These are phyloP conservation scores for Ophion costatus DNA, from an alignment of 2,888 invertebrate species.

Conservation along the genomic window DNA sequence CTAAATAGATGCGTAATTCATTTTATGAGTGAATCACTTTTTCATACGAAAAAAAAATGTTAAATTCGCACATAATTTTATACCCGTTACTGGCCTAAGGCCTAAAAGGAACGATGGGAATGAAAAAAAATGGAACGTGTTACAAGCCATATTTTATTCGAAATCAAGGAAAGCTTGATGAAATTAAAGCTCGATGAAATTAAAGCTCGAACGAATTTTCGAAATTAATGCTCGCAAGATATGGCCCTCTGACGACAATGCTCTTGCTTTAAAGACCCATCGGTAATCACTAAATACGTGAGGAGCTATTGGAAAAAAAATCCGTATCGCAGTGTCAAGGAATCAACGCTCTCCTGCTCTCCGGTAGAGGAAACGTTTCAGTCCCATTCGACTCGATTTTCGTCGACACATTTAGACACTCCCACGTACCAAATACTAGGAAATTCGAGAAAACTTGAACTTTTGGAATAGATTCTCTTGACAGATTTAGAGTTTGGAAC, in stretches of 20 bases:
- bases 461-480: background rate
- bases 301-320: background rate
- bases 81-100: too few relatives aligned
- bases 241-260: too few relatives aligned
- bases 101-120: background rate
- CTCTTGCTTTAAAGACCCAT: background rate
- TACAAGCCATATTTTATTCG: background rate
- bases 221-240: too few relatives aligned
- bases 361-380: background rate
- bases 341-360: conserved; percentile 14
- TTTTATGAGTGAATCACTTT: too few relatives aligned
- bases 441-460: background rate
- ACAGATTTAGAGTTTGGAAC: background rate
- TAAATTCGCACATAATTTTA: too few relatives aligned
- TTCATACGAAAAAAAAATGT: too few relatives aligned
- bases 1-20: too few relatives aligned
- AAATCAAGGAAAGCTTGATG: background rate
- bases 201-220: too few relatives aligned
- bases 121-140: background rate
- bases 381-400: background rate
- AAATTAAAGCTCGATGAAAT: too few relatives aligned
- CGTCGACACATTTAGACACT: background rate
- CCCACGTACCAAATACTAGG: background rate
- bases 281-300: background rate
- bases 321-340: background rate